Evolutionary conservation across 2,888 invertebrate genomes (phyloP), one percentile per base, ranked within the genome.

Genomic region (Thalpophila matura): DNA sequence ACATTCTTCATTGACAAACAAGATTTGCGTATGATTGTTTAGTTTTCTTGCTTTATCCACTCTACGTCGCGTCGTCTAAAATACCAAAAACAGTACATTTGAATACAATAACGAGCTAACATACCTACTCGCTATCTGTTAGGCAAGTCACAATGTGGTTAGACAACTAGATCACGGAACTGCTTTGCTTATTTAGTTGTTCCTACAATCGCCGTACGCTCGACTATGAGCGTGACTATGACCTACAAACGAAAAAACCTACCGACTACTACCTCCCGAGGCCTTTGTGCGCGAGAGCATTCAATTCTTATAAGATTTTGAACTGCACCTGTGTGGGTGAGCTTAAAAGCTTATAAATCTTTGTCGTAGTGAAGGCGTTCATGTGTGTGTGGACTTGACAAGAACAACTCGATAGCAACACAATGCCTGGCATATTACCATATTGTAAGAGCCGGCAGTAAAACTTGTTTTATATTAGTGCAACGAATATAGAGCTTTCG

Each of bases 221-320:
- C 78, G 73, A 74, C 76, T 77, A 74, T 89, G 91, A 92, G 76
- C 61, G 76, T 77, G 73, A 74, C 76, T 77, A 74, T 89, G 91
- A 92, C 94, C 94, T 89, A 94, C 87, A 91, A 92, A 89, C 85
- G 79, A 91, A 93, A 91, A 91, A 91, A 89, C 85, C 84, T 74
- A 83, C 62, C 84, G 83, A 82, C 31, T 43, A 71, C 18, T 37
- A 18, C 50, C 62, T 46, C 33, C 35, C 68, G 53, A 66, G 60
- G 84, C 79, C 77, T 82, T 84, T 81, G 83, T 84, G 80, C 77
- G 76, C 75, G 63, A 75, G 86, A 81, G 84, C 79, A 83, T 79
- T 80, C 64, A 69, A 68, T 73, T 79, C 77, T 80, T 81, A 80
- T 76, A 80, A 74, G 79, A 78, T 74, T 69, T 66, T 0, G 50